Evolutionary conservation across 2,113 vertebrate genomes (phyloP).

Genomic region (Sorex araneus): DNA sequence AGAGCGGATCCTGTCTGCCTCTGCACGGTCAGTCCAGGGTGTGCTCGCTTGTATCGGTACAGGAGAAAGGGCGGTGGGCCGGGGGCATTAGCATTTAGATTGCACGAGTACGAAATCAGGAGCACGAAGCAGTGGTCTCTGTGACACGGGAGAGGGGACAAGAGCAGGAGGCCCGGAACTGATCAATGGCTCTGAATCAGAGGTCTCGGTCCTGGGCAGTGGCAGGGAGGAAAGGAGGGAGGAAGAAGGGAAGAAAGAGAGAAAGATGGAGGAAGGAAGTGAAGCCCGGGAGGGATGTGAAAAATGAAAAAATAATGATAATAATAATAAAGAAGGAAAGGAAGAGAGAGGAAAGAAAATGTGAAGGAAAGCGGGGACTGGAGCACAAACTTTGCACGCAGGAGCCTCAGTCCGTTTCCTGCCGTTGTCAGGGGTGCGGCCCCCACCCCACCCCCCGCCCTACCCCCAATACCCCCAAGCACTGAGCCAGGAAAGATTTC

Average conservation of each 20-base stretch:
- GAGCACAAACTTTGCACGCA: background rate
- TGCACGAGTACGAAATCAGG: constrained; percentile 26
- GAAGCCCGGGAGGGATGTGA: no score
- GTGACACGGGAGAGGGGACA: background rate
- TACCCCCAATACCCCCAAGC: no score
- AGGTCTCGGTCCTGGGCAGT: background rate
- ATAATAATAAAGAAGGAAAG: rapidly evolving
- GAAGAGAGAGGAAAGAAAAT: background rate
- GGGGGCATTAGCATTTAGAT: constrained; percentile 75
- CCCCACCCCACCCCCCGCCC: no score
- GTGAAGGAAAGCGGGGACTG: background rate
- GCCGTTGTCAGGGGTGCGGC: no score
- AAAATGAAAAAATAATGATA: no score
- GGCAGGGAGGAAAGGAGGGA: background rate
- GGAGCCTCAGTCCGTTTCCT: background rate
- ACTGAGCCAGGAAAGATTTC: no score
- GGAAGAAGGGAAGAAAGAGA: background rate
- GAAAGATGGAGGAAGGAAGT: background rate
- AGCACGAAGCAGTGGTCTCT: background rate
- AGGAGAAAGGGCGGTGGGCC: background rate
- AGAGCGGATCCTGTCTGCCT: background rate
- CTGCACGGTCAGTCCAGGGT: background rate
- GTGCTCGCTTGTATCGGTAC: background rate
- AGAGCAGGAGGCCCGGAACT: background rate
- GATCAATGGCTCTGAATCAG: background rate